These are phyloP conservation scores for Eidolon helvum DNA, from an alignment of 2,113 vertebrate genomes.

Conservation along the genomic window DNA sequence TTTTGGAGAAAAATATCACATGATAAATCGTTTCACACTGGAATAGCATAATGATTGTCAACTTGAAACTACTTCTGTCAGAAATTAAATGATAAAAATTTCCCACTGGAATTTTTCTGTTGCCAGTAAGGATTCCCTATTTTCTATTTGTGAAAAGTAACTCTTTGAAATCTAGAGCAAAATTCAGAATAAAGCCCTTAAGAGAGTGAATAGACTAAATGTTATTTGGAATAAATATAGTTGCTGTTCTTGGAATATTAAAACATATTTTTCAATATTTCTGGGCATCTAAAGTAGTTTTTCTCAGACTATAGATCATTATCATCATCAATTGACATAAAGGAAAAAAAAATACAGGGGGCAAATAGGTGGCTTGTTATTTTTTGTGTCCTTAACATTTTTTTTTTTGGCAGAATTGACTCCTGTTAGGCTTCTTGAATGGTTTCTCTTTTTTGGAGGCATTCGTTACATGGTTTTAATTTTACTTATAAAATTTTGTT, in stretches of 20 bases:
- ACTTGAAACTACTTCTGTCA: slow-evolving; percentile 35
- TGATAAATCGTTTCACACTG: slow-evolving; percentile 36
- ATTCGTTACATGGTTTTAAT: not conserved
- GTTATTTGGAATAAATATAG: slow-evolving; percentile 3
- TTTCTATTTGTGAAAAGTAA: slow-evolving; percentile 33
- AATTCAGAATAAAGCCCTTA: slow-evolving; percentile 34
- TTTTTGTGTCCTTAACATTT: not conserved
- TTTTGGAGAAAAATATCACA: not conserved
- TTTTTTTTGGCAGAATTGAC: not conserved
- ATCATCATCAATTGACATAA: not conserved
- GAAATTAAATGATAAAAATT: slow-evolving; percentile 46
- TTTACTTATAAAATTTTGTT: not conserved
- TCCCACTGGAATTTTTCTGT: slow-evolving; percentile 11
- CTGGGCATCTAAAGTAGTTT: not conserved
- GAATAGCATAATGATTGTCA: slow-evolving; percentile 33
- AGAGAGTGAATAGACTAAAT: not conserved
- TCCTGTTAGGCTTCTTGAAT: not conserved
- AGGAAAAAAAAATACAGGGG: not conserved
- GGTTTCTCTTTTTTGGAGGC: not conserved
- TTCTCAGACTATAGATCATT: not conserved
- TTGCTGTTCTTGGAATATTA: not conserved
- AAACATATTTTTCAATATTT: not conserved
- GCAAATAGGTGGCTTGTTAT: not conserved
- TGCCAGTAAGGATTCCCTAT: not conserved
- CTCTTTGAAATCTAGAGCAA: slow-evolving; percentile 13